Conservation (phyloP, 1,140 invertebrate genomes). For the Drosophila erecta region DNA sequence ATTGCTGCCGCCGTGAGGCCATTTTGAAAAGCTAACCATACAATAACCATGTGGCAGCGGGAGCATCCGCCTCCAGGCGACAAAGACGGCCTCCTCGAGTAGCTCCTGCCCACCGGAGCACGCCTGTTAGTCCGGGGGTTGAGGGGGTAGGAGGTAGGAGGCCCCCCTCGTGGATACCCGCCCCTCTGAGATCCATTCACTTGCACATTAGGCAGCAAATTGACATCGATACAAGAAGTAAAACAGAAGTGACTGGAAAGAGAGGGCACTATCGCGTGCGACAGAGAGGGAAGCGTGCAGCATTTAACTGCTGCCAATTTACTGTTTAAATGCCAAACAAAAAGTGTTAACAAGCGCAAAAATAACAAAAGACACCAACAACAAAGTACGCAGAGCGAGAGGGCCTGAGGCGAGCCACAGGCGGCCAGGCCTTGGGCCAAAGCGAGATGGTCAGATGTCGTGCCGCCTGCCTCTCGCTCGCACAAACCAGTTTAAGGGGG, state of each 20-base stretch:
- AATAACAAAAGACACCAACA: conserved; percentile 75
- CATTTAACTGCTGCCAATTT: conserved; percentile 84
- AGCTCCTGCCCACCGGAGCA: conserved; percentile 1
- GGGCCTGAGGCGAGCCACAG: background rate
- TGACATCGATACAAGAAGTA: conserved; percentile 69
- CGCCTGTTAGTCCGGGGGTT: too few relatives aligned
- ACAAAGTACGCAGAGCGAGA: conserved; percentile 25
- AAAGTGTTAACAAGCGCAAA: conserved; percentile 84
- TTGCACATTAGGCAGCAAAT: conserved; percentile 82
- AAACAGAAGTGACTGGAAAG: background rate
- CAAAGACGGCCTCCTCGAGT: conserved; percentile 1
- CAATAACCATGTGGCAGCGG: background rate
- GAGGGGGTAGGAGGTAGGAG: too few relatives aligned
- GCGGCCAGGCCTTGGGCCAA: conserved; percentile 16
- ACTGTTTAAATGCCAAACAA: conserved; percentile 85
- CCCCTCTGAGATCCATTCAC: conserved; percentile 57
- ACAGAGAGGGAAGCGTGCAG: conserved; percentile 43
- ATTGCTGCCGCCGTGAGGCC: conserved; percentile 53
- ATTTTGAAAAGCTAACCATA: conserved; percentile 42
- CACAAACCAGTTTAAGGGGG: conserved; percentile 68
- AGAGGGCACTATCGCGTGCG: background rate
- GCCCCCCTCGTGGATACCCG: too few relatives aligned
- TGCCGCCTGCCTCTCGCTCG: conserved; percentile 9
- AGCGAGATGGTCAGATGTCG: conserved; percentile 34
- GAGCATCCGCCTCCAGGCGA: conserved; percentile 12